Evolutionary conservation across 1,140 invertebrate genomes (phyloP).

Genomic region (Ceratina calcarata): DNA sequence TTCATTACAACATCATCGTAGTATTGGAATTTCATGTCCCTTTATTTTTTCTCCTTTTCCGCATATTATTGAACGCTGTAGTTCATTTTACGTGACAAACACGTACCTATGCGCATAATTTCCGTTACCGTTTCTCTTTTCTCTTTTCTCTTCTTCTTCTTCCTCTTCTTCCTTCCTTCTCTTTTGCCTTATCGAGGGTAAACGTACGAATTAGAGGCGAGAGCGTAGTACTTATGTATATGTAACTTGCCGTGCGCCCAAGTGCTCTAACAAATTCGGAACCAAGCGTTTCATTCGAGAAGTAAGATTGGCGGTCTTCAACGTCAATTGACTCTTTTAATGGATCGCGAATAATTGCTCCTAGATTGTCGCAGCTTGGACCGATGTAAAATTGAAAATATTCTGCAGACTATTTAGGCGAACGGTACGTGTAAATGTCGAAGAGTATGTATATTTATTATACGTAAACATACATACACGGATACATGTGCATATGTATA

Average conservation of each 20-base stretch:
- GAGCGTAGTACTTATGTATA: slow-evolving; percentile 17
- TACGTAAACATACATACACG: slow-evolving; percentile 62
- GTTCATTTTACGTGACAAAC: slow-evolving; percentile 1
- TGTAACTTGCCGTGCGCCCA: slow-evolving; percentile 22
- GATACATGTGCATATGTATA: slow-evolving; percentile 64
- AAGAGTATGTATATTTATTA: slow-evolving; percentile 59
- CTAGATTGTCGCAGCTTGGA: slow-evolving; percentile 5
- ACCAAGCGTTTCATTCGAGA: slow-evolving; percentile 10
- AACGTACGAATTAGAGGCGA: slow-evolving; percentile 33
- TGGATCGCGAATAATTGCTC: background rate
- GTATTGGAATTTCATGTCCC: slow-evolving; percentile 30
- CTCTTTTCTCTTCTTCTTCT: background rate
- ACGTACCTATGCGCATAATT: slow-evolving; percentile 30
- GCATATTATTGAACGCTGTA: no score
- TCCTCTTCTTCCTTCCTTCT: no score
- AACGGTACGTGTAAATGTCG: slow-evolving; percentile 52
- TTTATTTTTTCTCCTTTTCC: background rate
- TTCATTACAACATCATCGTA: slow-evolving; percentile 54
- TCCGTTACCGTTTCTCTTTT: background rate
- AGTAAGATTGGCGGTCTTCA: background rate
- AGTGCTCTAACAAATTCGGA: slow-evolving; percentile 33
- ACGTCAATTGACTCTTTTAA: background rate
- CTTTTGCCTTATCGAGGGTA: background rate
- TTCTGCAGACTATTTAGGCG: slow-evolving; percentile 51
- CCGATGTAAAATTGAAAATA: slow-evolving; percentile 52